A percentile compares a stretch with the other conserved stretches of the same genome.
Conservation (phyloP, 1,140 invertebrate species). For the Aphelinus atriplicis region DNA sequence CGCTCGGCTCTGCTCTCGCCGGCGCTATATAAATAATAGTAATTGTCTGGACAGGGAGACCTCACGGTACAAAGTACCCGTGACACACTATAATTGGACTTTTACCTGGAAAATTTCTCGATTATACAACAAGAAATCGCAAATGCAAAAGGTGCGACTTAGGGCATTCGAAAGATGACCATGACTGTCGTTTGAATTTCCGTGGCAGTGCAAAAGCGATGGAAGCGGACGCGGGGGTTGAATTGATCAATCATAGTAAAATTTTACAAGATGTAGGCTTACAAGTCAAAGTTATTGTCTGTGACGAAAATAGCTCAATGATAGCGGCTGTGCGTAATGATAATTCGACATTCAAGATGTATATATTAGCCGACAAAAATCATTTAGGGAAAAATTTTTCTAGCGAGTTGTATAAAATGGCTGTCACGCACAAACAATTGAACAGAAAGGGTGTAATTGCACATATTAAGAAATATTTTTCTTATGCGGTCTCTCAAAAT, state of each 20-base stretch:
- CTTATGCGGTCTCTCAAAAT: slow-evolving; percentile 42
- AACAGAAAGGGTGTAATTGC: slow-evolving; percentile 35
- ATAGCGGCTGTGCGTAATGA: slow-evolving; percentile 39
- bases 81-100: slow-evolving; percentile 42
- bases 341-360: slow-evolving; percentile 19
- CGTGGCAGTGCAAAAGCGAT: slow-evolving; percentile 42
- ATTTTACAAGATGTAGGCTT: slow-evolving; percentile 41
- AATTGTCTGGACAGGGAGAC: no score
- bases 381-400: slow-evolving; percentile 43
- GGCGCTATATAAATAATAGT: no score
- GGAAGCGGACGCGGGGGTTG: slow-evolving; percentile 41
- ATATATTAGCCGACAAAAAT: slow-evolving; percentile 46
- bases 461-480: slow-evolving; percentile 44
- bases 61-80: no score
- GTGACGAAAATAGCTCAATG: slow-evolving; percentile 43
- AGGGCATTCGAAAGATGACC: slow-evolving; percentile 26
- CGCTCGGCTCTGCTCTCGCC: no score
- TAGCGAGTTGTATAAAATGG: slow-evolving; percentile 39
- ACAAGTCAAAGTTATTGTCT: slow-evolving; percentile 34
- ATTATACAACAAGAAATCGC: slow-evolving; percentile 42
- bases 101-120: slow-evolving; percentile 39
- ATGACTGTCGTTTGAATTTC: slow-evolving; percentile 35
- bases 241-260: slow-evolving; percentile 39
- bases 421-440: slow-evolving; percentile 31
- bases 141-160: slow-evolving; percentile 24